These are phyloP conservation scores for Rhabdornis inornatus DNA, from an alignment of 2,113 vertebrate species.

Conservation along the genomic window DNA sequence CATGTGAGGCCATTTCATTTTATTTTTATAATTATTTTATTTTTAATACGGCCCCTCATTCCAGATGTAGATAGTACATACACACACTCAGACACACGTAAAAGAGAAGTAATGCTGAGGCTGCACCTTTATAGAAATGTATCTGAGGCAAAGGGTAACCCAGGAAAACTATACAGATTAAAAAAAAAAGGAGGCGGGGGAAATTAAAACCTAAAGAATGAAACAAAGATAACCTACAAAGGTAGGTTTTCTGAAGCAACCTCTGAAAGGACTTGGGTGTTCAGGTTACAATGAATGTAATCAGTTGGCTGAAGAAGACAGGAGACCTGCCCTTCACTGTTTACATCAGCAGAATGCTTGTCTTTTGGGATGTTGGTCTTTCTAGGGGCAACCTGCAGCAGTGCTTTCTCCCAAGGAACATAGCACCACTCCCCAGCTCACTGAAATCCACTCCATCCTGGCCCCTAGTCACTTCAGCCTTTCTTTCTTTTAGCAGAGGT, in stretches of 20 bases:
- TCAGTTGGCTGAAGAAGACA: not conserved
- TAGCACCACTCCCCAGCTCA: not conserved
- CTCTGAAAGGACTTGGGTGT: not conserved
- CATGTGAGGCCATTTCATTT: slow-evolving; percentile 30
- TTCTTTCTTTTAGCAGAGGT: not conserved
- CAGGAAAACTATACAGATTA: not conserved
- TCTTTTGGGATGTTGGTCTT: not conserved
- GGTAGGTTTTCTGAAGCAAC: not conserved
- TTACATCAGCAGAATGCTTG: not conserved
- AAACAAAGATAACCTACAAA: not conserved
- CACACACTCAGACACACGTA: not conserved
- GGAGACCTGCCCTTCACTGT: not conserved
- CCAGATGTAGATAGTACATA: slow-evolving; percentile 33
- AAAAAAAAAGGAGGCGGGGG: not conserved
- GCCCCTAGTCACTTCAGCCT: fast-evolving
- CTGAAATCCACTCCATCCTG: not conserved
- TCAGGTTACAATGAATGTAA: not conserved
- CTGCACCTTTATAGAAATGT: not conserved
- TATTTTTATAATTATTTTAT: slow-evolving; percentile 60
- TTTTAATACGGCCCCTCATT: slow-evolving; percentile 31
- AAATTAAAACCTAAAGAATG: not conserved
- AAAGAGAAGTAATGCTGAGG: slow-evolving; percentile 2
- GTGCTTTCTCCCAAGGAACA: too few species aligned
- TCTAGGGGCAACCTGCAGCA: not conserved
- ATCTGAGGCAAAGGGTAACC: not conserved